A percentile compares a stretch with the other conserved stretches of the same genome.
phyloP scores from a whole-genome alignment of 2,797 vertebrate genomes.

The Hypotaenidia okinawae region DNA sequence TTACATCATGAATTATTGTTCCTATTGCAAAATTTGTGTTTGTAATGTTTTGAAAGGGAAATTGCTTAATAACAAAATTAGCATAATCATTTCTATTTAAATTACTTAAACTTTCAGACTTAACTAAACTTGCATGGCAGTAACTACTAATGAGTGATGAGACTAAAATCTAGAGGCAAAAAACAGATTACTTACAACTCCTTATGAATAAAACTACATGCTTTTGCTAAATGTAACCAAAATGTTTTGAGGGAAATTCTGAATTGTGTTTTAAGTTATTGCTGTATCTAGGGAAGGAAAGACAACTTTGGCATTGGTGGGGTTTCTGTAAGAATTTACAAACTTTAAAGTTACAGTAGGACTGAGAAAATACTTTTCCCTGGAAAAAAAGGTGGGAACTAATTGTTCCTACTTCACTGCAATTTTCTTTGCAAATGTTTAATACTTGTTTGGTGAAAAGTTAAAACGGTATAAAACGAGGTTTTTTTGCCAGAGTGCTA shows the following conservation, averaged over 20 bases:
- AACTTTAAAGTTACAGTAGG: neutral
- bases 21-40: neutral
- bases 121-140: neutral
- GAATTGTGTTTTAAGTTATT: neutral
- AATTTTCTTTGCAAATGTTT: neutral
- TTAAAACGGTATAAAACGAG: neutral
- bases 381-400: neutral
- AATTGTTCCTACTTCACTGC: neutral
- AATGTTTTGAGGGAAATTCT: neutral
- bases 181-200: neutral
- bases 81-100: neutral
- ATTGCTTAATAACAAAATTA: neutral
- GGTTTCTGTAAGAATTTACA: neutral
- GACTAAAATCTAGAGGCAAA: neutral
- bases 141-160: neutral
- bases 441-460: neutral
- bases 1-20: neutral
- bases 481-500: neutral
- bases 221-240: neutral
- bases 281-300: neutral
- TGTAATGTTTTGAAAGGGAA: neutral
- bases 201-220: neutral
- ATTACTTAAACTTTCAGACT: neutral
- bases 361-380: neutral
- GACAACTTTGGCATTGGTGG: neutral